phyloP scores from a whole-genome alignment of 2,888 invertebrate species.

The Cryptops parisi region DNA sequence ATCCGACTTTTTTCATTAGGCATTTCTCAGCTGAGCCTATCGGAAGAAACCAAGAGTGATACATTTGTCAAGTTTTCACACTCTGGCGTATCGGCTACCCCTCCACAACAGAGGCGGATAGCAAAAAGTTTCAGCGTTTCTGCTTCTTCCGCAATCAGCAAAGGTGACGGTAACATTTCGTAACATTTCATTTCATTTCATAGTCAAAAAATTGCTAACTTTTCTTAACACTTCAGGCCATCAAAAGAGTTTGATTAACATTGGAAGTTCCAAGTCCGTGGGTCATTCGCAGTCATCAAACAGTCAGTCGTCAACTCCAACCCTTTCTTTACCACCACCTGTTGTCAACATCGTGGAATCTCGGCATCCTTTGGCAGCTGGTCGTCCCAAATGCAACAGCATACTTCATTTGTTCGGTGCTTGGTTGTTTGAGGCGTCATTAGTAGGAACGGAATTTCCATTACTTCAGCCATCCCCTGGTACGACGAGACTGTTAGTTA shows the following conservation, averaged over 20 bases:
- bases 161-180: not conserved
- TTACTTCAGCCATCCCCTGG: no score
- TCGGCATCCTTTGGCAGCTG: slow-evolving; percentile 27
- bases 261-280: not conserved
- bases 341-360: slow-evolving; percentile 18
- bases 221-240: not conserved
- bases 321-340: not conserved
- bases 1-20: slow-evolving; percentile 13
- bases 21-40: slow-evolving; percentile 13
- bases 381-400: slow-evolving; percentile 83
- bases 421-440: slow-evolving; percentile 92
- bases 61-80: slow-evolving; percentile 36
- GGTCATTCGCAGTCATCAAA: slow-evolving; percentile 1
- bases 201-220: not conserved
- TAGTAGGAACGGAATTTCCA: slow-evolving; percentile 47
- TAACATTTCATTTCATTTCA: not conserved
- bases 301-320: slow-evolving; percentile 6
- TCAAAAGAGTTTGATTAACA: slow-evolving; percentile 3
- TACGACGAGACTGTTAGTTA: no score
- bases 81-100: slow-evolving; percentile 30
- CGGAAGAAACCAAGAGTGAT: slow-evolving; percentile 9
- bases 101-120: slow-evolving; percentile 66
- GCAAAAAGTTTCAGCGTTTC: slow-evolving; percentile 87
- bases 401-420: slow-evolving; percentile 89
- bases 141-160: slow-evolving; percentile 45